phyloP scores from a whole-genome alignment of 2,888 invertebrate genomes.

The Cantharis nigra region DNA sequence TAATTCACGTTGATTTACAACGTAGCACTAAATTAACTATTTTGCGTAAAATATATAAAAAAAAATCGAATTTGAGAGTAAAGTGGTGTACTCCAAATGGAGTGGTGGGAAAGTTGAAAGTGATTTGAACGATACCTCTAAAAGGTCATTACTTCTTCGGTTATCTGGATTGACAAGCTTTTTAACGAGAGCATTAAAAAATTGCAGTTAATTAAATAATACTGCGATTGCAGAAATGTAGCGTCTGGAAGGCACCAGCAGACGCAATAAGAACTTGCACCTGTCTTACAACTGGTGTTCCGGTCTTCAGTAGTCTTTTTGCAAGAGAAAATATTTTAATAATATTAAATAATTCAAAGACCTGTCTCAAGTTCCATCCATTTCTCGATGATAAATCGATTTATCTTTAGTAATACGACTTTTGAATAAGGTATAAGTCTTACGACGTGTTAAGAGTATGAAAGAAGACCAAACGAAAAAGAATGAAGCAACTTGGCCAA shows the following conservation, averaged over 20 bases:
- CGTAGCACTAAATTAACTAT: neutral
- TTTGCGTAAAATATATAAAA: neutral
- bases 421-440: constrained; percentile 37
- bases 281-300: constrained; percentile 47
- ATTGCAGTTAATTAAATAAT: constrained; percentile 53
- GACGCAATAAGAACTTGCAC: constrained; percentile 45
- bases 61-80: neutral
- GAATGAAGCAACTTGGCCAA: constrained; percentile 53
- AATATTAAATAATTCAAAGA: constrained; percentile 54
- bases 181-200: constrained; percentile 49
- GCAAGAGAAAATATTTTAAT: constrained; percentile 51
- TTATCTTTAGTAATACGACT: constrained; percentile 41
- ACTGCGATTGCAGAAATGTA: constrained; percentile 49
- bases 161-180: constrained; percentile 52
- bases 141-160: constrained; percentile 46
- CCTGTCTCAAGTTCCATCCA: constrained; percentile 43
- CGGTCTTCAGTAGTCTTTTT: constrained; percentile 44
- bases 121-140: constrained; percentile 44
- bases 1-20: constrained; percentile 2
- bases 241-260: constrained; percentile 50
- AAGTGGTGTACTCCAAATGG: neutral
- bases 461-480: constrained; percentile 48
- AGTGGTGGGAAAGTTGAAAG: constrained; percentile 49
- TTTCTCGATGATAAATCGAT: constrained; percentile 52
- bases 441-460: constrained; percentile 31